phyloP scores from a whole-genome alignment of 2,797 vertebrate genomes.

The Centroberyx gerrardi region DNA sequence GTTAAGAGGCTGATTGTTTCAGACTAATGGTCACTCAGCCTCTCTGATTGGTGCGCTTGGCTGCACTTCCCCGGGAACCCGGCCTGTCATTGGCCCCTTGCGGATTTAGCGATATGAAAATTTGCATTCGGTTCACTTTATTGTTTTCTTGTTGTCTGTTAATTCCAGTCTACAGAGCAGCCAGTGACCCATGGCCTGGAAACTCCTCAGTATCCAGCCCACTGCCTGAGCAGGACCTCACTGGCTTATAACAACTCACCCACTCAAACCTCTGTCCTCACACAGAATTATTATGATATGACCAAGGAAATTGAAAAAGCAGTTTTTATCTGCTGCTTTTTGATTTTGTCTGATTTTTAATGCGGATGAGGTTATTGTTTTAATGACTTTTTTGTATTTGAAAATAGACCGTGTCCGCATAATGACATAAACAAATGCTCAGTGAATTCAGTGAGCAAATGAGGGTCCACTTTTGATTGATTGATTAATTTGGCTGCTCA shows the following conservation, averaged over 20 bases:
- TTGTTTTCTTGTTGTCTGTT: conserved; percentile 88
- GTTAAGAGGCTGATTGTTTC: conserved; percentile 87
- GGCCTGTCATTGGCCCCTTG: conserved; percentile 75
- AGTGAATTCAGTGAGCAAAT: conserved; percentile 26
- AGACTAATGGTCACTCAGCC: conserved; percentile 87
- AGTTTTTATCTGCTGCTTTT: background rate
- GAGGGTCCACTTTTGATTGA: conserved; percentile 46
- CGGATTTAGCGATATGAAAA: conserved; percentile 82
- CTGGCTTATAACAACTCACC: conserved; percentile 39
- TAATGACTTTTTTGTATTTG: conserved; percentile 11
- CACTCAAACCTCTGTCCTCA: conserved; percentile 10
- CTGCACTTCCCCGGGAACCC: conserved; percentile 76
- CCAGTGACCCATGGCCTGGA: conserved; percentile 84
- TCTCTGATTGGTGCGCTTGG: conserved; percentile 83
- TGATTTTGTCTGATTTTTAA: conserved; percentile 18
- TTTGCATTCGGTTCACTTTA: conserved; percentile 86
- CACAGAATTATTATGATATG: background rate
- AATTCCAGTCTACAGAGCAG: conserved; percentile 89
- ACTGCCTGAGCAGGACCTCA: conserved; percentile 52
- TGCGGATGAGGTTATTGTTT: conserved; percentile 8
- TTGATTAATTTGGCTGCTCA: conserved; percentile 47
- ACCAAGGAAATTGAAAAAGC: background rate
- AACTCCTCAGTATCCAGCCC: conserved; percentile 63
- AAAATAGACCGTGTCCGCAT: conserved; percentile 1
- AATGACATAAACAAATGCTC: conserved; percentile 16